phyloP scores from a whole-genome alignment of 2,797 vertebrate species.

The Amniataba percoides region DNA sequence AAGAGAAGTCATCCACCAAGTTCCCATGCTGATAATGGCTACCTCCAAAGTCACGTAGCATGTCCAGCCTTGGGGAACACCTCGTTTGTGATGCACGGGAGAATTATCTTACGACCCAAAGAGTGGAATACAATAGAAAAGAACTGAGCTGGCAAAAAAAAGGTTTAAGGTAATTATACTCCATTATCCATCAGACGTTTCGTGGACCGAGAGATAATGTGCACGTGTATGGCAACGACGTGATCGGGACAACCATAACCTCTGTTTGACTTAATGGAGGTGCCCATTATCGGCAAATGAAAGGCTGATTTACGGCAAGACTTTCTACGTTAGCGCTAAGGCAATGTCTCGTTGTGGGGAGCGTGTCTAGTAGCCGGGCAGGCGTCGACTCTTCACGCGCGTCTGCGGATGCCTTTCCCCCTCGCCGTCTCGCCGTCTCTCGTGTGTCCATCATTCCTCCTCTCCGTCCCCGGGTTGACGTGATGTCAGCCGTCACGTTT shows the following conservation, averaged over 20 bases:
- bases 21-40: slow-evolving; percentile 45
- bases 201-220: slow-evolving; percentile 72
- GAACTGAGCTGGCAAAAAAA: slow-evolving; percentile 71
- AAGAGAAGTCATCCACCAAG: slow-evolving; percentile 32
- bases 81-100: slow-evolving; percentile 49
- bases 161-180: slow-evolving; percentile 81
- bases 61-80: slow-evolving; percentile 57
- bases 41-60: slow-evolving; percentile 34
- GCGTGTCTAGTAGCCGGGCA: slow-evolving; percentile 42
- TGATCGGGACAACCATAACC: slow-evolving; percentile 74
- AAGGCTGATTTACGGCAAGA: slow-evolving; percentile 69
- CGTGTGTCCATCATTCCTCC: slow-evolving; percentile 15
- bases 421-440: slow-evolving; percentile 14
- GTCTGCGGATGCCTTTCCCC: slow-evolving; percentile 30
- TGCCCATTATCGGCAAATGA: slow-evolving; percentile 76
- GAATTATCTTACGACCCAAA: slow-evolving; percentile 54
- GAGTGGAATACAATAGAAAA: slow-evolving; percentile 67
- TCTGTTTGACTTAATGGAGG: slow-evolving; percentile 75
- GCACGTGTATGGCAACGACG: slow-evolving; percentile 69
- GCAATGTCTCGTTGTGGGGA: slow-evolving; percentile 77
- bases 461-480: slow-evolving; percentile 38
- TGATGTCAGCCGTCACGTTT: slow-evolving; percentile 63
- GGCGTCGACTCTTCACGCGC: slow-evolving; percentile 33
- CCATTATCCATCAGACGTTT: slow-evolving; percentile 72
- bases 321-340: slow-evolving; percentile 64